Evolutionary conservation across 2,888 invertebrate genomes (phyloP).

Genomic region (Podotricha telesiphe): DNA sequence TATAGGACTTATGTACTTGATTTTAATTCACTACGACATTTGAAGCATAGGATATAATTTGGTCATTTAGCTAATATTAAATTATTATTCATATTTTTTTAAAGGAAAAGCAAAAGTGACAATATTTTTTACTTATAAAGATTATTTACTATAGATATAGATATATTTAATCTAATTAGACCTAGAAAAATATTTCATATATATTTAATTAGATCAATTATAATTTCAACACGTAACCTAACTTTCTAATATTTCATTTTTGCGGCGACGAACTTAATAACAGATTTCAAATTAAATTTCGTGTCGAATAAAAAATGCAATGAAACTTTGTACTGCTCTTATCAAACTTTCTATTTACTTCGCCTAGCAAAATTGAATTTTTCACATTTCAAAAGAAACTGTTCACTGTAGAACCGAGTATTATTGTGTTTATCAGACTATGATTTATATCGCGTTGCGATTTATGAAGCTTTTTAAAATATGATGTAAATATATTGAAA

Average conservation of each 20-base stretch:
- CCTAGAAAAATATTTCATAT: too few species aligned
- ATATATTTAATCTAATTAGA: too few species aligned
- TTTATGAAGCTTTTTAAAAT: neutral
- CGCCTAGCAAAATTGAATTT: conserved; percentile 29
- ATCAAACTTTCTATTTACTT: conserved; percentile 33
- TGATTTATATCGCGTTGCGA: conserved; percentile 21
- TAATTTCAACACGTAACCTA: too few species aligned
- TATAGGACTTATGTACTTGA: neutral
- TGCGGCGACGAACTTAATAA: conserved; percentile 11
- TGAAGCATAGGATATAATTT: neutral
- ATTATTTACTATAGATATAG: too few species aligned
- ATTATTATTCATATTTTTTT: neutral
- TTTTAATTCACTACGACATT: neutral
- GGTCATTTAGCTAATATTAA: neutral
- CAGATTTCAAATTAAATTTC: conserved; percentile 21
- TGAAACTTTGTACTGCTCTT: conserved; percentile 28
- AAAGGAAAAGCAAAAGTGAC: too few species aligned
- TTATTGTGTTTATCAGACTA: conserved; percentile 11
- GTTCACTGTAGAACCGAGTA: conserved; percentile 10
- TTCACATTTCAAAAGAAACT: conserved; percentile 30
- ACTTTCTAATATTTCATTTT: neutral
- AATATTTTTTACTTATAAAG: too few species aligned
- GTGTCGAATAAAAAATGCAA: conserved; percentile 20
- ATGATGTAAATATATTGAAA: neutral
- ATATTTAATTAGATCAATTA: too few species aligned